Conservation (phyloP, 2,113 vertebrate genomes). For the Hystrix brachyura region DNA sequence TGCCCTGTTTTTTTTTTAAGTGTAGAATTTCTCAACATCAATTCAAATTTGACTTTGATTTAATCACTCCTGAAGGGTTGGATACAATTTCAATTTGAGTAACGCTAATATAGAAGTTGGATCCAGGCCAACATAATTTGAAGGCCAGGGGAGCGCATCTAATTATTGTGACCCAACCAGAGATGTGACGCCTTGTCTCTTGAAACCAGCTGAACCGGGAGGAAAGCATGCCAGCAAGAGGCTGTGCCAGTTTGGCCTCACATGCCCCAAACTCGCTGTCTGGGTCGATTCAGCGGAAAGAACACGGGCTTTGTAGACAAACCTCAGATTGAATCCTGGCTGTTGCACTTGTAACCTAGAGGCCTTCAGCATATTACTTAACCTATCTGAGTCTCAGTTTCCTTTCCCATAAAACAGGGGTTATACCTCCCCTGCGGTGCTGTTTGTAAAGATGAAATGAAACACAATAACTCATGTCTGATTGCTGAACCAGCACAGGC, state of each 20-base stretch:
- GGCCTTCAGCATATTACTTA: slow-evolving; percentile 80
- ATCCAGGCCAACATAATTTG: slow-evolving; percentile 47
- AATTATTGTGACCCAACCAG: slow-evolving; percentile 58
- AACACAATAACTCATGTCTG: slow-evolving; percentile 78
- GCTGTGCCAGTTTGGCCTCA: slow-evolving; percentile 74
- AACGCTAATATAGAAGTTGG: slow-evolving; percentile 64
- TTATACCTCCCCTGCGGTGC: slow-evolving; percentile 72
- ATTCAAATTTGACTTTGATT: slow-evolving; percentile 78
- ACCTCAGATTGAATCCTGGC: slow-evolving; percentile 80
- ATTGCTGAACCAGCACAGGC: background rate
- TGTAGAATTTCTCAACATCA: slow-evolving; percentile 66
- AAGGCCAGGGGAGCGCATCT: slow-evolving; percentile 29
- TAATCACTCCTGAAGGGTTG: slow-evolving; percentile 70
- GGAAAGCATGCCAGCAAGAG: slow-evolving; percentile 42
- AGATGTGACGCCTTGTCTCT: slow-evolving; percentile 66
- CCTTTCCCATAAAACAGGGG: slow-evolving; percentile 81
- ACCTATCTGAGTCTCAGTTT: slow-evolving; percentile 81
- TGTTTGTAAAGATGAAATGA: slow-evolving; percentile 81
- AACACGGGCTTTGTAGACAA: slow-evolving; percentile 78
- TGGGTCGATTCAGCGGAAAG: slow-evolving; percentile 77
- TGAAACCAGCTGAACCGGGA: slow-evolving; percentile 66
- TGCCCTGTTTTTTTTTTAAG: slow-evolving; percentile 44
- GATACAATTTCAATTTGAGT: slow-evolving; percentile 66
- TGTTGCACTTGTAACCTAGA: slow-evolving; percentile 79
- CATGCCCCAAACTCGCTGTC: slow-evolving; percentile 78